Conservation (phyloP, 2,888 invertebrate genomes). For the Arctia plantaginis region DNA sequence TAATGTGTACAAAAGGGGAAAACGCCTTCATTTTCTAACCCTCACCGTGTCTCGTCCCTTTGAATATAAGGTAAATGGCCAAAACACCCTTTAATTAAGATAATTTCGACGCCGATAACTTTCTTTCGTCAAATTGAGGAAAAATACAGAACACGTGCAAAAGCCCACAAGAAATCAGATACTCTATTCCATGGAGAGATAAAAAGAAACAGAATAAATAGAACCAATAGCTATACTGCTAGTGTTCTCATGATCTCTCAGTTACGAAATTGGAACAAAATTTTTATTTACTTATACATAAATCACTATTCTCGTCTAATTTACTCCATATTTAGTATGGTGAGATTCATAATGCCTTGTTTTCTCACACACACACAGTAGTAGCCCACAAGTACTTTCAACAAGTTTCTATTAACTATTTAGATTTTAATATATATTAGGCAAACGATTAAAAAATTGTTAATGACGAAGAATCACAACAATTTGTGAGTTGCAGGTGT, state of each 20-base stretch:
- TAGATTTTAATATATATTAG: no score
- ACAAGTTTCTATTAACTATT: no score
- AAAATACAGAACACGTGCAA: slow-evolving; percentile 28
- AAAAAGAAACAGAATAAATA: neutral
- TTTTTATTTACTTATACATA: neutral
- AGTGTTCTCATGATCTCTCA: neutral
- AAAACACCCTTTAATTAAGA: slow-evolving; percentile 47
- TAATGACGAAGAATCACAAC: neutral
- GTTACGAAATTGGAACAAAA: neutral
- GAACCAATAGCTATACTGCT: neutral
- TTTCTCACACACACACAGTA: no score
- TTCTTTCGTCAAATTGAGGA: slow-evolving; percentile 46
- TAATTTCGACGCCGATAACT: slow-evolving; percentile 43
- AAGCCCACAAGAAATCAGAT: slow-evolving; percentile 19
- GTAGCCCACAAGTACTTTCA: no score
- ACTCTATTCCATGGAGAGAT: slow-evolving; percentile 2
- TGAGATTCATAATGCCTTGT: no score
- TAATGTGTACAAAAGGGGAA: neutral
- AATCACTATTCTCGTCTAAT: neutral
- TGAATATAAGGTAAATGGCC: slow-evolving; percentile 34
- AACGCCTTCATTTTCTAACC: neutral
- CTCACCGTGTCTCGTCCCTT: neutral
- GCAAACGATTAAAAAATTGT: neutral
- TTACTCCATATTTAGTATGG: neutral
- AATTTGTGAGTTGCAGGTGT: no score